A percentile compares a stretch with the other conserved stretches of the same genome.
Evolutionary conservation across 2,113 vertebrate species (phyloP).

Genomic region (Amphilophus citrinellus): DNA sequence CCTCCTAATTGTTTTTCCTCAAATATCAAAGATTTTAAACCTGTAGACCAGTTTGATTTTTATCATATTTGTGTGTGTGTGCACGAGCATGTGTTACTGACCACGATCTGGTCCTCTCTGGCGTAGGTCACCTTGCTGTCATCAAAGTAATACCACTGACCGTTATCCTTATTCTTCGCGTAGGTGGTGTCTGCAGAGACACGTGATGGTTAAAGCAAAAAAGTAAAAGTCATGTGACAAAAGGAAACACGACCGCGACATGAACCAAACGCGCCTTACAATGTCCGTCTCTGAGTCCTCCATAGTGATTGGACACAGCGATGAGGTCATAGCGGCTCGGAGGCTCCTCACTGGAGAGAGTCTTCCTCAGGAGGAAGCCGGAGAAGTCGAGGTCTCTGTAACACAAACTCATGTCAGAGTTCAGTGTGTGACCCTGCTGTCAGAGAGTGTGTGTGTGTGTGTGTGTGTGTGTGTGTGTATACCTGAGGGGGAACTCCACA

Average conservation of each 20-base stretch:
- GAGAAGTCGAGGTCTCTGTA: slow-evolving; percentile 89
- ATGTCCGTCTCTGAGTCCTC: slow-evolving; percentile 89
- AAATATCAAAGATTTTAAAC: too few relatives aligned
- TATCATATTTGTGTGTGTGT: not conserved
- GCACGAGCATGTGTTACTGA: slow-evolving; percentile 50
- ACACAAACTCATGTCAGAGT: not conserved
- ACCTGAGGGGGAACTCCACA: slow-evolving; percentile 53
- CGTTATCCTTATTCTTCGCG: slow-evolving; percentile 88
- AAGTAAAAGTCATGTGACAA: not conserved
- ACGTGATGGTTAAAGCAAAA: not conserved
- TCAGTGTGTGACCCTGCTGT: not conserved
- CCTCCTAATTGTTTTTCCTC: too few relatives aligned
- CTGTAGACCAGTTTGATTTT: too few relatives aligned
- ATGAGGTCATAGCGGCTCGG: slow-evolving; percentile 90
- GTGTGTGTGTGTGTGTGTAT: not conserved
- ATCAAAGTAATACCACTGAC: slow-evolving; percentile 91
- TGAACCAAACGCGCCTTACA: slow-evolving; percentile 73
- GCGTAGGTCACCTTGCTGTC: slow-evolving; percentile 88
- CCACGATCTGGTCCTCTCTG: slow-evolving; percentile 86
- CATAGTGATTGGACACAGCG: slow-evolving; percentile 91
- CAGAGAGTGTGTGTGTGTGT: not conserved
- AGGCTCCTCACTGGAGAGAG: slow-evolving; percentile 71
- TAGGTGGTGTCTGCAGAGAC: slow-evolving; percentile 86
- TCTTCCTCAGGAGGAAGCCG: slow-evolving; percentile 84
- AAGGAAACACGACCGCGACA: too few relatives aligned